phyloP scores from a whole-genome alignment of 2,888 invertebrate species.

The Salticus scenicus region DNA sequence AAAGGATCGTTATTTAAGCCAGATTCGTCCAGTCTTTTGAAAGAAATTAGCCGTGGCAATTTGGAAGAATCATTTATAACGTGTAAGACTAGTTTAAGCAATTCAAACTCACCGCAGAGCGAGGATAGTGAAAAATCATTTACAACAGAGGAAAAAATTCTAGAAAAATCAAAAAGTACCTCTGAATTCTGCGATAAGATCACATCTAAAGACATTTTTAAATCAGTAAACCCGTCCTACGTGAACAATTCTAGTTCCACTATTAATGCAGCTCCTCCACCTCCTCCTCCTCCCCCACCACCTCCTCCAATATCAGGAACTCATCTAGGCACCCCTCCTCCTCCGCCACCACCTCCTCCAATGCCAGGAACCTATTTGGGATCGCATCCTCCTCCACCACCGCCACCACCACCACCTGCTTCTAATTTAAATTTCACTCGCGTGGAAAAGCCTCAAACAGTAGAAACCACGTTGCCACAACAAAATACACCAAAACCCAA shows the following conservation, averaged over 20 bases:
- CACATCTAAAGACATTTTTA: neutral
- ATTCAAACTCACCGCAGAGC: neutral
- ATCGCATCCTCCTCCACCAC: slow-evolving; percentile 73
- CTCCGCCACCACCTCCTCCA: slow-evolving; percentile 71
- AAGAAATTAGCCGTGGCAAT: neutral
- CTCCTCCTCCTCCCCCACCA: slow-evolving; percentile 74
- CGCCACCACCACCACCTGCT: slow-evolving; percentile 72
- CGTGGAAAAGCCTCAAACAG: neutral
- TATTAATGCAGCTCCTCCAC: neutral
- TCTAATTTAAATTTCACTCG: neutral
- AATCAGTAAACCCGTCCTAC: neutral
- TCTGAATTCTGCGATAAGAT: neutral
- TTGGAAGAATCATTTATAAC: neutral
- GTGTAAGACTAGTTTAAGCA: neutral
- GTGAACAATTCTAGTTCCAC: neutral
- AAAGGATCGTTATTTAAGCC: slow-evolving; percentile 27
- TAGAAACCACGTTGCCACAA: slow-evolving; percentile 70
- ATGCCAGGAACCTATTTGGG: slow-evolving; percentile 52
- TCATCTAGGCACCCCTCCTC: no score
- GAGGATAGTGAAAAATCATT: neutral
- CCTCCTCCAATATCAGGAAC: no score
- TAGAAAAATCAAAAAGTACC: neutral
- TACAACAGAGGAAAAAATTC: no score
- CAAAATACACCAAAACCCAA: slow-evolving; percentile 86
- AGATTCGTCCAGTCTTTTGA: neutral